Evolutionary conservation across 2,113 vertebrate species (phyloP), one percentile per base, ranked within the genome.

Genomic region (Hassar affinis): DNA sequence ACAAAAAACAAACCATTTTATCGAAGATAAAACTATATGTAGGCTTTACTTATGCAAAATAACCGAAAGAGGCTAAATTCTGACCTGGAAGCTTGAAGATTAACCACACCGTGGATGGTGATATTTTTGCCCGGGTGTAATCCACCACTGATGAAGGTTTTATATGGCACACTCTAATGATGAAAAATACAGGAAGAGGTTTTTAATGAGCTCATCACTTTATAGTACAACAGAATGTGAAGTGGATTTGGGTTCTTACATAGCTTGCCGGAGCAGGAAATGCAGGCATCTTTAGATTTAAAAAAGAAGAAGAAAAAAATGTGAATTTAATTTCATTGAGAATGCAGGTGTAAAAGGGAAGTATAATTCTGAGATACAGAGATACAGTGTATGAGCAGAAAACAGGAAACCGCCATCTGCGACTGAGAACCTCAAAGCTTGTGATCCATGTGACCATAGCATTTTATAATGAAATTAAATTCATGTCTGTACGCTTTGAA

Each of bases 141-240:
- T 72, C 95, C 96, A 0, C 94, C 93, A 0, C 27, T 86, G 80
- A 96, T 94, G 27, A 22, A 0, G 3, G 83, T 84, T 72, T 76
- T 91, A 85, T 93, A 95, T 17, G 96, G 95, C 9, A 95, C 25
- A 1, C 6, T 18, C 96, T 96, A 85, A 72, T 33, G 45, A 64
- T 42, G 8, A 27, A 45, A 15, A 54, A 54, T 10, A 83, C 22
- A 74, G 42, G 2, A 77, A 49, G 8, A 9, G 17, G 2, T 83
- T 61, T 45, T 66, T n/a, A n/a, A 69, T 6, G 22, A 68, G 25
- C 1, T 54, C 22, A 77, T 74, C 0, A 25, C 14, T 1, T n/a
- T 38, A 38, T 27, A 10, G 18, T 78, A 57, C 45, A 64, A 79
- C n/a, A 47, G 15, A 47, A 72, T 49, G 20, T 85, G 45, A 33